phyloP scores from a whole-genome alignment of 2,113 vertebrate species.

The Actenoides lindsayi region DNA sequence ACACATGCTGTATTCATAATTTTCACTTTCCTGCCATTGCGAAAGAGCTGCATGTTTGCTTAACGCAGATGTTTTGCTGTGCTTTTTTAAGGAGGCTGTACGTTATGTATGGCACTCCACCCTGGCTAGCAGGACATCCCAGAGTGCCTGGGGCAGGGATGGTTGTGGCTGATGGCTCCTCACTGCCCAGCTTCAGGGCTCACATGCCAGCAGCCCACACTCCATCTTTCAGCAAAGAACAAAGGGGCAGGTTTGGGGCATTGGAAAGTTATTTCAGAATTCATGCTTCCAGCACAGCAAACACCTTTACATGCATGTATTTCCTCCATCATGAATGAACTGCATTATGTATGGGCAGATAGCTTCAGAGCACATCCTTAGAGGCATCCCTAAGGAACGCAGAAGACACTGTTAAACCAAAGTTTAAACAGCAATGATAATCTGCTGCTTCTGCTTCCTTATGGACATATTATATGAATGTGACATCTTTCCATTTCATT shows the following conservation, averaged over 20 bases:
- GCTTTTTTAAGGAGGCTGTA: background rate
- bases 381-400: background rate
- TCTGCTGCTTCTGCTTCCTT: background rate
- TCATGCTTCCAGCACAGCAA: background rate
- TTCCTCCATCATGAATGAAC: accelerated
- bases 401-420: background rate
- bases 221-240: background rate
- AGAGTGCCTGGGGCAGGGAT: background rate
- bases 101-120: accelerated
- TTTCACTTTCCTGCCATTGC: background rate
- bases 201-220: background rate
- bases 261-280: background rate
- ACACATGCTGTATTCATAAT: background rate
- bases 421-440: background rate
- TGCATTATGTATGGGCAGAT: background rate
- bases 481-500: background rate
- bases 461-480: background rate
- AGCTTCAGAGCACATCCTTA: background rate
- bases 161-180: background rate
- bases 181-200: background rate
- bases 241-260: background rate
- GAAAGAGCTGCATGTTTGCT: background rate
- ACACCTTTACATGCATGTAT: background rate
- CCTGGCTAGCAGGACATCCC: background rate
- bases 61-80: background rate